Evolutionary conservation across 2,888 invertebrate species (phyloP), one percentile per base, ranked within the genome.

Genomic region (Chaetogeoica ovagalla): DNA sequence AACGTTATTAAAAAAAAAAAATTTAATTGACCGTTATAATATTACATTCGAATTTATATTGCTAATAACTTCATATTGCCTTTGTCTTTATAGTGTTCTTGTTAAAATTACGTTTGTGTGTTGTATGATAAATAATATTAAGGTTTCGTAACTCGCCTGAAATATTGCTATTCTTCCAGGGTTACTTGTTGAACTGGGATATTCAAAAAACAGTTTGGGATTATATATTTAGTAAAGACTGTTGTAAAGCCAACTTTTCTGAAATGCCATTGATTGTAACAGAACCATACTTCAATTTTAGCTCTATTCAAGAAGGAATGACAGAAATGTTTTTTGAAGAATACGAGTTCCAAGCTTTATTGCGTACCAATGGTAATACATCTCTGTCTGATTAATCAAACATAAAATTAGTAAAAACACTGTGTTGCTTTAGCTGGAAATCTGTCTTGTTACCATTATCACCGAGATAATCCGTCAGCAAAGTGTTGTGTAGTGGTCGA

Each of bases 271-370:
- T 97, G 0, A 90, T 98, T 7, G 88, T 98, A 55, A 98, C 98
- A 0, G 98, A 99, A 85, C 98, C 99, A 0, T 89, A 94, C 83
- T 95, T 95, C 85, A 97, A 98, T 86, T 98, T 98, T 86, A 89
- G 91, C 0, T 93, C 95, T 0, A 92, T 96, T 76, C 96, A 97
- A 87, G 97, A 98, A 87, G 94, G 93, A 0, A 93, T 95, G 88
- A 93, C 94, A 63, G 98, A 99, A 87, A 94, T 99, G 83, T 93
- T 99, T 84, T 99, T 98, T 87, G 99, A 99, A 86, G 97, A 98
- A 86, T 99, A 96, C 85, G 96, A 96, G 84, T 95, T 97, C 84
- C 91, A 92, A 79, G 91, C 94, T 0, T 87, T 98, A 72, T 88
- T 94, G 73, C 90, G 94, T 83, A 91, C 93, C 52, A 95, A 95